A percentile compares a stretch with the other conserved stretches of the same genome.
Conservation (phyloP, 2,888 invertebrate species). For the Brenthis ino region DNA sequence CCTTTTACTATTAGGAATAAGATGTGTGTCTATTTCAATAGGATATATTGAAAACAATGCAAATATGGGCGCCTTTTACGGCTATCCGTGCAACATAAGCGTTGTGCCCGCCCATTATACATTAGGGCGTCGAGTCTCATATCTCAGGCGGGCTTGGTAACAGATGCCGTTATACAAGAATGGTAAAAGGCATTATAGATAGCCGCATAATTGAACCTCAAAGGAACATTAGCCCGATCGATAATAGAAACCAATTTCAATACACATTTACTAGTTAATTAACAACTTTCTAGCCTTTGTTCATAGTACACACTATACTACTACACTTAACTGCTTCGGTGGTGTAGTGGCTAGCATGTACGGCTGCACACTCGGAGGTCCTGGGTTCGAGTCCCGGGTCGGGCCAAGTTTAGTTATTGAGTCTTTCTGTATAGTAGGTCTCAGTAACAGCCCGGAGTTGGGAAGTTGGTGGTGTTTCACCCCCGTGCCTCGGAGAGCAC, state of each 20-base stretch:
- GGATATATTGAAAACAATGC: slow-evolving; percentile 23
- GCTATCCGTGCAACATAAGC: slow-evolving; percentile 32
- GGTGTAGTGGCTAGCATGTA: no score
- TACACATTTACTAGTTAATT: slow-evolving; percentile 23
- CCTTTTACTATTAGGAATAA: not conserved
- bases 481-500: no score
- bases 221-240: slow-evolving; percentile 30
- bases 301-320: no score
- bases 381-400: no score
- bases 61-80: slow-evolving; percentile 22
- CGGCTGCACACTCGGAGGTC: no score
- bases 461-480: no score
- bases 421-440: no score
- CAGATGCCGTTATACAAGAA: slow-evolving; percentile 40
- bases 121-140: slow-evolving; percentile 37
- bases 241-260: slow-evolving; percentile 31
- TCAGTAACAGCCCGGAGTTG: no score
- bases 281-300: slow-evolving; percentile 10
- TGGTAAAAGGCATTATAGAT: slow-evolving; percentile 35
- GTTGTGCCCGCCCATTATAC: slow-evolving; percentile 45
- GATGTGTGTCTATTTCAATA: slow-evolving; percentile 4
- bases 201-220: slow-evolving; percentile 33
- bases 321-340: no score
- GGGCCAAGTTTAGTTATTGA: no score
- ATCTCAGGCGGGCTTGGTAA: slow-evolving; percentile 34